Evolutionary conservation across 2,113 vertebrate genomes (phyloP).

Genomic region (Paradisaea rubra): DNA sequence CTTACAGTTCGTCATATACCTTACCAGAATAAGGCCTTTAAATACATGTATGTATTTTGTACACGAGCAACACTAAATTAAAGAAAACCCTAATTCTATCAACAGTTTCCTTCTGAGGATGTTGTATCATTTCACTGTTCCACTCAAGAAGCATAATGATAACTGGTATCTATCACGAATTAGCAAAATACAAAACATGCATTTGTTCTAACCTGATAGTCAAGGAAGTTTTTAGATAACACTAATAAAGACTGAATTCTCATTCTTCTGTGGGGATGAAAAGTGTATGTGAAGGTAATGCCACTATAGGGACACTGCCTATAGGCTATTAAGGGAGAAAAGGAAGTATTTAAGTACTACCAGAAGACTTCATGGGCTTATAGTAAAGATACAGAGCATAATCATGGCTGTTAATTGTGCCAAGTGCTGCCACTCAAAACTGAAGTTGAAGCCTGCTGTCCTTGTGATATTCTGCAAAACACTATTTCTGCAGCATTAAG

Average conservation of each 20-base stretch:
- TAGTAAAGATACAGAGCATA: background rate
- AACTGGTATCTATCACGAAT: background rate
- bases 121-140: background rate
- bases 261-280: background rate
- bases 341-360: background rate
- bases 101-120: background rate
- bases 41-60: background rate
- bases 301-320: background rate
- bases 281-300: background rate
- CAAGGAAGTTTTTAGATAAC: background rate
- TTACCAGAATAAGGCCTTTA: background rate
- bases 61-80: background rate
- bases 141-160: background rate
- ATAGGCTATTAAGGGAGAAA: background rate
- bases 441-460: background rate
- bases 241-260: background rate
- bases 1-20: background rate
- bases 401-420: background rate
- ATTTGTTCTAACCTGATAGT: background rate
- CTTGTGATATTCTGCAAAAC: background rate
- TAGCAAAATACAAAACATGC: fast-evolving
- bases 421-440: background rate
- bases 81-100: background rate
- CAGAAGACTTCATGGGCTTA: background rate
- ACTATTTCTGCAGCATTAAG: background rate